These are phyloP conservation scores for Agonum fuliginosum DNA, from an alignment of 2,888 invertebrate species.

Conservation along the genomic window DNA sequence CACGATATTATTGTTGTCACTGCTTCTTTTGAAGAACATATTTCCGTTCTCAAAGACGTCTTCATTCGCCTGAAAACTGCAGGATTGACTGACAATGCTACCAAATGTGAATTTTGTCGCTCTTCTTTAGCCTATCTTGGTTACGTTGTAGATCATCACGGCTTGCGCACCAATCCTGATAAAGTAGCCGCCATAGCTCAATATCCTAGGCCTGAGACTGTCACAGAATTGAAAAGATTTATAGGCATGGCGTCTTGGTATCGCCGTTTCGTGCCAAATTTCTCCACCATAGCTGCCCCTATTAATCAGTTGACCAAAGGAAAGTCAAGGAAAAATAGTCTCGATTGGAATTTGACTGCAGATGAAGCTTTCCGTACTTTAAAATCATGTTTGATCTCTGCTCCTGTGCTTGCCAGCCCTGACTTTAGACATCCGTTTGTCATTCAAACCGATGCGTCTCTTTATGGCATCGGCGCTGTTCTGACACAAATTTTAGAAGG, in stretches of 20 bases:
- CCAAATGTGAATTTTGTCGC: slow-evolving; percentile 32
- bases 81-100: slow-evolving; percentile 1
- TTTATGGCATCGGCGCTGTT: slow-evolving; percentile 39
- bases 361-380: neutral
- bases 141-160: slow-evolving; percentile 63
- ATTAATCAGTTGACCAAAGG: slow-evolving; percentile 53
- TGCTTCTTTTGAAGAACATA: slow-evolving; percentile 62
- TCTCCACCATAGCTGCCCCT: slow-evolving; percentile 64
- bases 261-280: slow-evolving; percentile 64
- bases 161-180: slow-evolving; percentile 64
- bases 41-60: slow-evolving; percentile 62
- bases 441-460: slow-evolving; percentile 49
- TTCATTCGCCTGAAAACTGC: slow-evolving; percentile 59
- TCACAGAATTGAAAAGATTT: slow-evolving; percentile 65
- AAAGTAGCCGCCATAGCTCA: slow-evolving; percentile 64
- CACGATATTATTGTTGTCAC: slow-evolving; percentile 65
- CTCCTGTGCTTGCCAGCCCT: neutral
- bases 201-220: slow-evolving; percentile 63
- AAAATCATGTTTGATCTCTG: neutral
- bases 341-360: neutral
- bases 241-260: slow-evolving; percentile 66
- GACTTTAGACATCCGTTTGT: neutral
- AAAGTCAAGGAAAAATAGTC: neutral
- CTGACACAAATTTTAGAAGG: slow-evolving; percentile 31
- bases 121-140: slow-evolving; percentile 64